Conservation (phyloP, 2,797 vertebrate genomes). For the Streptopelia turtur region DNA sequence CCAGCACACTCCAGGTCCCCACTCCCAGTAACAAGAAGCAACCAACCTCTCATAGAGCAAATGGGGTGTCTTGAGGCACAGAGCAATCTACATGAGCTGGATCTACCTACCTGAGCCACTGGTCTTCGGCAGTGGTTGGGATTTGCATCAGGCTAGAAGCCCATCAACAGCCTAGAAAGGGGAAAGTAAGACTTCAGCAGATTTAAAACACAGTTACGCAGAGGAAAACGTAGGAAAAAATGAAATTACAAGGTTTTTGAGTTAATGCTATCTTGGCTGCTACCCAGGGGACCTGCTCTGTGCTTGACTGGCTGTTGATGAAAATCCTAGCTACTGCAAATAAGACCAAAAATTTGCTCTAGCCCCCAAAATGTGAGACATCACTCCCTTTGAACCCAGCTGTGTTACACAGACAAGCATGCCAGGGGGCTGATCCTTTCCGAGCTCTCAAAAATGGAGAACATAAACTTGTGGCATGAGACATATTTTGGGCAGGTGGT, state of each 20-base stretch:
- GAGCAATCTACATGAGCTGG: background rate
- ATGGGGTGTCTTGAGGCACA: background rate
- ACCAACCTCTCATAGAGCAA: background rate
- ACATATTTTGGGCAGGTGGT: background rate
- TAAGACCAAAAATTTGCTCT: background rate
- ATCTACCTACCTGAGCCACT: rapidly evolving
- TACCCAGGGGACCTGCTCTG: background rate
- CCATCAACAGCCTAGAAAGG: background rate
- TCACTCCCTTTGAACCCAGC: background rate
- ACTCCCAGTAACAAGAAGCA: background rate
- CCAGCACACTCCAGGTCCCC: rapidly evolving
- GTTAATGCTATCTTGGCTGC: background rate
- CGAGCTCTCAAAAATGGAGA: background rate
- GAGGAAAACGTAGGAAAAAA: background rate
- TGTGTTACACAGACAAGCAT: background rate
- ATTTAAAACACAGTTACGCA: background rate
- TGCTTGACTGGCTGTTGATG: background rate
- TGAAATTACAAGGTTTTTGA: background rate
- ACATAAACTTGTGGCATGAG: background rate
- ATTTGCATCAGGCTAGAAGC: background rate
- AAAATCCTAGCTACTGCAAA: slow-evolving; percentile 12
- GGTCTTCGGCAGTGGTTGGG: background rate
- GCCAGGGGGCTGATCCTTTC: background rate
- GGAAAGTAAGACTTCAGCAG: background rate
- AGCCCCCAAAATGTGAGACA: background rate